These are phyloP conservation scores for Pachycephala philippinensis DNA, from an alignment of 2,113 vertebrate genomes.

Conservation along the genomic window DNA sequence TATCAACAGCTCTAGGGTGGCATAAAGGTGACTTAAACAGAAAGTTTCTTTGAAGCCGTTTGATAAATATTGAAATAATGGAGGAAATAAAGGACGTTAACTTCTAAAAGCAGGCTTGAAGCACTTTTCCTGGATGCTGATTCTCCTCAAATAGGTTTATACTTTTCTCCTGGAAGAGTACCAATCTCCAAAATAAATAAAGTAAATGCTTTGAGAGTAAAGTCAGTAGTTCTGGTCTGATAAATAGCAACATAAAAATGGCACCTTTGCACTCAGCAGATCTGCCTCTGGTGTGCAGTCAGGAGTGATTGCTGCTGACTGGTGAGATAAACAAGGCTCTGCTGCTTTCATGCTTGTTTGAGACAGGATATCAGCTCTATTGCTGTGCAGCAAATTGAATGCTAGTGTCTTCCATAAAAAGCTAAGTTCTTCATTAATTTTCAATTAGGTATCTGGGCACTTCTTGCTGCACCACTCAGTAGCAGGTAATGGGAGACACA, in stretches of 20 bases:
- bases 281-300: not conserved
- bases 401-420: not conserved
- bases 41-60: not conserved
- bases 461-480: not conserved
- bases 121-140: not conserved
- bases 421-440: not conserved
- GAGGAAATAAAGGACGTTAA: not conserved
- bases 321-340: not conserved
- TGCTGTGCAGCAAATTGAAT: not conserved
- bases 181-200: not conserved
- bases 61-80: not conserved
- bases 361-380: not conserved
- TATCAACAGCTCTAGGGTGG: not conserved
- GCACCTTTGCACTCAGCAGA: conserved; percentile 9
- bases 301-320: conserved; percentile 7
- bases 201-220: not conserved
- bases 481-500: not conserved
- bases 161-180: not conserved
- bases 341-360: not conserved
- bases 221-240: not conserved
- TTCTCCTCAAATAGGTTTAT: not conserved
- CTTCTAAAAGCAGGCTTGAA: not conserved
- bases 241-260: not conserved
- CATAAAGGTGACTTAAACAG: not conserved
- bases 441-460: not conserved